These are phyloP conservation scores for Brachycybe producta DNA, from an alignment of 2,888 invertebrate species.

Conservation along the genomic window DNA sequence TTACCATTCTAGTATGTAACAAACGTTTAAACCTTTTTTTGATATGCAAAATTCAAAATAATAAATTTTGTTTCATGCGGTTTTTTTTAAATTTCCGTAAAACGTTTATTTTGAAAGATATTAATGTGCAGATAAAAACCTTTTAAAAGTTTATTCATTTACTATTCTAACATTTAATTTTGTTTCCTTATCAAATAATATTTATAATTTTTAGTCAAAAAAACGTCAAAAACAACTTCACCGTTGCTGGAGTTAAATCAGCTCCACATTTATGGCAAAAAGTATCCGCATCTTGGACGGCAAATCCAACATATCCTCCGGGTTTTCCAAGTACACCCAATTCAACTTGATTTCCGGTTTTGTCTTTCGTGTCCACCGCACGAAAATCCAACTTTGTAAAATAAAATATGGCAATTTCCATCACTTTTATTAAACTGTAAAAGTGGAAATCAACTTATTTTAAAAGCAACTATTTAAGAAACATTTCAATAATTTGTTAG, in stretches of 20 bases:
- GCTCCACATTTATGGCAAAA: constrained; percentile 19
- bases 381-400: constrained; percentile 34
- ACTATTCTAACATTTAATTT: neutral
- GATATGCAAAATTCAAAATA: too few species aligned
- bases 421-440: too few species aligned
- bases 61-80: too few species aligned
- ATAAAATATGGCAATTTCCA: constrained; percentile 3
- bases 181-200: constrained; percentile 6
- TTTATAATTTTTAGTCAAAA: neutral
- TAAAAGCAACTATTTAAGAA: neutral
- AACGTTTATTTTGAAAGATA: neutral
- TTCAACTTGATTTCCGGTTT: constrained; percentile 41
- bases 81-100: neutral
- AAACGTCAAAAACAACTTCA: too few species aligned
- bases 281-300: constrained; percentile 59
- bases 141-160: too few species aligned
- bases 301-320: constrained; percentile 41
- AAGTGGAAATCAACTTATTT: too few species aligned
- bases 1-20: too few species aligned
- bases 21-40: too few species aligned
- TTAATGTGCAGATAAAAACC: too few species aligned
- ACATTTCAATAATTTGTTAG: neutral
- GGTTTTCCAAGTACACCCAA: constrained; percentile 40
- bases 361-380: constrained; percentile 44
- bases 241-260: constrained; percentile 17